These are phyloP conservation scores for Phenganax marumi DNA, from an alignment of 92 coral and sea anemone genomes.

Conservation along the genomic window DNA sequence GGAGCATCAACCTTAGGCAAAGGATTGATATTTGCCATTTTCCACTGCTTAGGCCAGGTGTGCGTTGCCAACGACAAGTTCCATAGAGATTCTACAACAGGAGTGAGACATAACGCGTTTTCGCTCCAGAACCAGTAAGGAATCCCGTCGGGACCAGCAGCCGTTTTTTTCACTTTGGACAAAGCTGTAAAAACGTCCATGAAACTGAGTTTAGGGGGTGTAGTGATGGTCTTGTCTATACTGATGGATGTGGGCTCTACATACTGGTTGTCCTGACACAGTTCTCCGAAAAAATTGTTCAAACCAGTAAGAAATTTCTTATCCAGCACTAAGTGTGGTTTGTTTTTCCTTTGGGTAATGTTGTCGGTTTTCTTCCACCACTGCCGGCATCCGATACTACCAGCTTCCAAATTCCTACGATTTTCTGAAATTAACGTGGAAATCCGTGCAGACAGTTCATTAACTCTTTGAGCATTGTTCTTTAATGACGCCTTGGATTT, in stretches of 20 bases:
- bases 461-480: not conserved
- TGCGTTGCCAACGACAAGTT: not conserved
- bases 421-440: not conserved
- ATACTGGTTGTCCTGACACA: too few relatives aligned
- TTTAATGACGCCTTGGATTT: not conserved
- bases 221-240: too few relatives aligned
- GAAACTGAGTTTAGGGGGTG: too few relatives aligned
- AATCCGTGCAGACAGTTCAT: not conserved
- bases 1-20: constrained; percentile 12
- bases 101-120: constrained; percentile 3
- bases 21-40: constrained; percentile 22
- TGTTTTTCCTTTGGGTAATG: too few relatives aligned
- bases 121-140: constrained; percentile 21
- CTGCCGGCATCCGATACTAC: too few relatives aligned
- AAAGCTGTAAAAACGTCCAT: not conserved
- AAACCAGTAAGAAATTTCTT: too few relatives aligned
- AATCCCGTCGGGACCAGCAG: constrained; percentile 31
- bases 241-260: too few relatives aligned
- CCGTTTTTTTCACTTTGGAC: constrained; percentile 12
- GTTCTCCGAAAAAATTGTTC: too few relatives aligned
- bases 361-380: too few relatives aligned
- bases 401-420: constrained; percentile 2
- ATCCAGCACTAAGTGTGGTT: too few relatives aligned
- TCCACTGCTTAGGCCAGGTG: not conserved
- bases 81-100: not conserved